Evolutionary conservation across 2,888 invertebrate species (phyloP).

Genomic region (Yponomeuta evonymella): DNA sequence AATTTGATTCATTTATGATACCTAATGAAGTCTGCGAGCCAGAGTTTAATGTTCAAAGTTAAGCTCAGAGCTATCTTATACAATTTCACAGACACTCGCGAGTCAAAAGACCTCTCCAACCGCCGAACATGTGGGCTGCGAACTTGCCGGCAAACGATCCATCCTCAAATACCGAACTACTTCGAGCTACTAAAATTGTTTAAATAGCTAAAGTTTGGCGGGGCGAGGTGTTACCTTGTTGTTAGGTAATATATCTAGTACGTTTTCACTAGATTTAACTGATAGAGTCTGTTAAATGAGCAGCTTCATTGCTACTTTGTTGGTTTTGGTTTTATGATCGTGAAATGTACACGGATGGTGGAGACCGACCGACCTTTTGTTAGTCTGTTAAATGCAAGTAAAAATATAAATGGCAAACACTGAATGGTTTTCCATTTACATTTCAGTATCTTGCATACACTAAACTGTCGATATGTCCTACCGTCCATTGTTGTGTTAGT

Average conservation of each 20-base stretch:
- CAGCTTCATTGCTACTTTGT: no score
- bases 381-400: no score
- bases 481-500: no score
- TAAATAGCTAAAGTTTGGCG: neutral
- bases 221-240: neutral
- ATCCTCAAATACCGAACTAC: slow-evolving; percentile 3
- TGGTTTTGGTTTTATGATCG: no score
- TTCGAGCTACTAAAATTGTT: neutral
- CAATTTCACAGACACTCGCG: neutral
- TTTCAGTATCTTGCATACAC: no score
- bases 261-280: no score
- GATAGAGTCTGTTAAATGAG: no score
- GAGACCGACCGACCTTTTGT: no score
- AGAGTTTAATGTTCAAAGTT: neutral
- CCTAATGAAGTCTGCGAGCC: neutral
- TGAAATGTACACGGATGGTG: no score
- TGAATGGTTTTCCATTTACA: no score
- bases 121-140: neutral
- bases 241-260: neutral
- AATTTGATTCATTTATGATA: neutral
- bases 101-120: neutral
- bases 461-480: no score
- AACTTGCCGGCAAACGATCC: neutral
- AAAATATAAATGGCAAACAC: no score
- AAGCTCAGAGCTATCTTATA: neutral